Base-by-base conservation (phyloP, 2,113 vertebrate species). In the Etia nguti region DNA sequence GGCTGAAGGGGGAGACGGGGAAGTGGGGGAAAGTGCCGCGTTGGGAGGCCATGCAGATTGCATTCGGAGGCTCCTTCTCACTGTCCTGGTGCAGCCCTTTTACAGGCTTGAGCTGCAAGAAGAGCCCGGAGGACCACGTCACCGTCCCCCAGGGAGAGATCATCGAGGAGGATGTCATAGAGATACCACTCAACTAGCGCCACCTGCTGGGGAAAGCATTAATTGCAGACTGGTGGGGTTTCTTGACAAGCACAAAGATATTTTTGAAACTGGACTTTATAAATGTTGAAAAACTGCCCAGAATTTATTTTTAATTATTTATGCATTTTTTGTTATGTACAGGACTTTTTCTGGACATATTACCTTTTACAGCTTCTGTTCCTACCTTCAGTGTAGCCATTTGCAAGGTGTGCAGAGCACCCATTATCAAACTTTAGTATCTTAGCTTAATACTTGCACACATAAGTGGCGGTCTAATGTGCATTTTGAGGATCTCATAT, bases 51-150 rank as follows among this genome's bases (percentile, higher is more conserved):
- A 95, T 98, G 95, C 94, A 96, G 89, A 87, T 93, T 84, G 97
- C 98, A 0, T 99, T 98, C 0, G 98, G 98, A 0, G 97, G 98
- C 2, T 84, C 92, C 3, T 94, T 97, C 46, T 98, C 98, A 59
- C 92, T 96, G 75, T 90, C 93, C 55, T 99, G 98, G 98, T 95
- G 97, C 92, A 99, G 92, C 89, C 98, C 98, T 4, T 98, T 99
- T 82, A 90, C 97, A 0, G 92, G 95, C 26, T 92, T 98, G 81
- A 93, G 29, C 86, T 98, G 94, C 29, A 43, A 83, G 92, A 94
- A 20, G 52, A 79, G 56, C 0, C 89, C 92, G 0, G 24, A 79
- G 0, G 92, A 94, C 26, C 93, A 11, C 0, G 38, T 91, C 2
- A 38, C 83, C 31, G 77, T 96, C 16, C 91, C 90, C 0, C 95